phyloP scores from a whole-genome alignment of 2,888 invertebrate species.

The Drosophila fulvimacula region DNA sequence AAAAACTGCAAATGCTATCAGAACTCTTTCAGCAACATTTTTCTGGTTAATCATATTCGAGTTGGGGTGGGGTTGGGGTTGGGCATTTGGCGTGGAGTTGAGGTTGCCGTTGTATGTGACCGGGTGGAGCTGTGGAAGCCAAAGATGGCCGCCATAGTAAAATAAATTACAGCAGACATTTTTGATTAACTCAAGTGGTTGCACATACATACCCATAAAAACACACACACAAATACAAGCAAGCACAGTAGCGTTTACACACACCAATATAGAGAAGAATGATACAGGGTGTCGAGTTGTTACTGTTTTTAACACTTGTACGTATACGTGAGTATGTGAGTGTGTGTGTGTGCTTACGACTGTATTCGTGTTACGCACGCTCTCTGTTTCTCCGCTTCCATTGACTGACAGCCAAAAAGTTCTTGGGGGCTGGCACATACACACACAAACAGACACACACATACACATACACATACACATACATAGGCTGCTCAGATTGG shows the following conservation, averaged over 20 bases:
- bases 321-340: slow-evolving; percentile 7
- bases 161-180: slow-evolving; percentile 84
- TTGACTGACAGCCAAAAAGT: slow-evolving; percentile 79
- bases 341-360: background rate
- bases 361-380: slow-evolving; percentile 47
- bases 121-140: slow-evolving; percentile 42
- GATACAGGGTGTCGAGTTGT: slow-evolving; percentile 70
- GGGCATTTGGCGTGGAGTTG: background rate
- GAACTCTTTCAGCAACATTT: slow-evolving; percentile 39
- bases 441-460: slow-evolving; percentile 31
- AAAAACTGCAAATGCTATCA: slow-evolving; percentile 46
- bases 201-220: slow-evolving; percentile 61
- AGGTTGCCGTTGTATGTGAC: background rate
- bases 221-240: slow-evolving; percentile 14
- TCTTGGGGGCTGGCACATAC: slow-evolving; percentile 72
- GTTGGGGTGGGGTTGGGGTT: background rate
- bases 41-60: background rate
- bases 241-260: slow-evolving; percentile 11
- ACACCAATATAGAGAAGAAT: slow-evolving; percentile 8
- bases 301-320: slow-evolving; percentile 33
- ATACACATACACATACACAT: slow-evolving; percentile 34
- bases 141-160: slow-evolving; percentile 82
- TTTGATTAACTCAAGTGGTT: slow-evolving; percentile 83
- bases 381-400: slow-evolving; percentile 71
- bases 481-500: slow-evolving; percentile 30